Percentiles rank a stretch among this genome's conserved stretches.
phyloP scores from a whole-genome alignment of 2,113 vertebrate genomes.

The Carollia perspicillata region DNA sequence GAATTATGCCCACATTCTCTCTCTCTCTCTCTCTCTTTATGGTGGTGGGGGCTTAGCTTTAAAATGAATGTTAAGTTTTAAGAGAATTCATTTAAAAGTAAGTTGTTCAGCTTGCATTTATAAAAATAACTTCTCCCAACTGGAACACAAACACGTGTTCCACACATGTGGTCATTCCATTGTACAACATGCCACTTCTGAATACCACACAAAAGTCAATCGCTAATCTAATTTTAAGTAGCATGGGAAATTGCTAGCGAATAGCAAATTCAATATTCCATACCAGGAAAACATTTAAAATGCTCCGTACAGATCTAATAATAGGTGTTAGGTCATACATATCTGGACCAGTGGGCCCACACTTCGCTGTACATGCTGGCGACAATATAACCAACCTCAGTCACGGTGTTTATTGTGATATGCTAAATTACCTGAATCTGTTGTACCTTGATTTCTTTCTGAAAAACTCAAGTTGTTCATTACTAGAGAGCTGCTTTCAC shows the following conservation, averaged over 20 bases:
- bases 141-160: conserved; percentile 16
- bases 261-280: conserved; percentile 42
- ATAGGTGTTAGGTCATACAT: neutral
- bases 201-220: conserved; percentile 9
- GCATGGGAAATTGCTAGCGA: conserved; percentile 9
- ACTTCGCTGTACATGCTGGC: neutral
- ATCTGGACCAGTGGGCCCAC: too few species aligned
- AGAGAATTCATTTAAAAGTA: conserved; percentile 43
- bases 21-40: neutral
- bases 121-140: conserved; percentile 47
- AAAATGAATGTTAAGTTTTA: conserved; percentile 46
- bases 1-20: neutral
- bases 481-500: conserved; percentile 45
- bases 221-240: conserved; percentile 43
- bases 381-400: neutral
- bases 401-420: conserved; percentile 15
- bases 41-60: neutral
- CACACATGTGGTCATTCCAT: neutral
- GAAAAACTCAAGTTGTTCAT: conserved; percentile 26
- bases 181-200: neutral
- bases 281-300: neutral
- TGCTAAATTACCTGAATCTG: conserved; percentile 45
- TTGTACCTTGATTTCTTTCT: conserved; percentile 37
- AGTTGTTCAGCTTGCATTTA: conserved; percentile 7
- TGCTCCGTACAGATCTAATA: neutral